Percentiles rank a stretch among this genome's conserved stretches.
phyloP scores from a whole-genome alignment of 2,797 vertebrate genomes.

The Thamnophis elegans region DNA sequence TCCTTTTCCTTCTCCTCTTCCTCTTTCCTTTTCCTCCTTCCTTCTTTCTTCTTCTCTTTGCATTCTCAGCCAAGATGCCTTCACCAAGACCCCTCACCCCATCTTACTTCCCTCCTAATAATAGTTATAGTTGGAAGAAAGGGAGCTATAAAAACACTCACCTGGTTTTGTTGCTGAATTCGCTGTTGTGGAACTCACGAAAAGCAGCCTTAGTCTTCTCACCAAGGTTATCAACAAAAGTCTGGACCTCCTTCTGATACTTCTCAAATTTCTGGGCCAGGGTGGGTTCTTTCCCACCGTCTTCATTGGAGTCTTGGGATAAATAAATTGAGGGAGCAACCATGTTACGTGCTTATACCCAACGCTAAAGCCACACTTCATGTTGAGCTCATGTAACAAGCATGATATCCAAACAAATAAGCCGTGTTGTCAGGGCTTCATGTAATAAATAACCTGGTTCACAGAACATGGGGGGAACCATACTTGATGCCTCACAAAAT shows the following conservation, averaged over 20 bases:
- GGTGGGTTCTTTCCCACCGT: conserved; percentile 48
- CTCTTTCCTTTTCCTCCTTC: too few relatives aligned
- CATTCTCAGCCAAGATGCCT: not conserved
- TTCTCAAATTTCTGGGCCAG: not conserved
- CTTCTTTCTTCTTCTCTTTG: not conserved
- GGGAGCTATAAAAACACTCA: conserved; percentile 37
- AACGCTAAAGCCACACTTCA: not conserved
- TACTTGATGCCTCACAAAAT: not conserved
- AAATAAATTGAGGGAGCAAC: not conserved
- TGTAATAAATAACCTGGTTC: not conserved
- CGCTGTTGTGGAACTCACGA: conserved; percentile 15
- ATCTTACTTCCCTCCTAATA: not conserved
- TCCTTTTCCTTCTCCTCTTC: too few relatives aligned
- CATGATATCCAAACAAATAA: not conserved
- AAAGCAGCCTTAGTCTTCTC: conserved; percentile 41
- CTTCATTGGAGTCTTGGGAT: not conserved
- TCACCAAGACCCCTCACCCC: not conserved
- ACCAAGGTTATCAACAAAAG: conserved; percentile 9
- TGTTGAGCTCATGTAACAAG: not conserved
- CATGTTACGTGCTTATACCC: not conserved
- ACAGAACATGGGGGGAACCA: not conserved
- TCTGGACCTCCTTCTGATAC: conserved; percentile 32
- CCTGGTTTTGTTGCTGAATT: conserved; percentile 51
- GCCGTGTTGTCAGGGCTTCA: not conserved
- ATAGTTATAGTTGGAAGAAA: not conserved